Evolutionary conservation across 2,797 vertebrate species (phyloP).

Genomic region (Peromyscus melanophrys): DNA sequence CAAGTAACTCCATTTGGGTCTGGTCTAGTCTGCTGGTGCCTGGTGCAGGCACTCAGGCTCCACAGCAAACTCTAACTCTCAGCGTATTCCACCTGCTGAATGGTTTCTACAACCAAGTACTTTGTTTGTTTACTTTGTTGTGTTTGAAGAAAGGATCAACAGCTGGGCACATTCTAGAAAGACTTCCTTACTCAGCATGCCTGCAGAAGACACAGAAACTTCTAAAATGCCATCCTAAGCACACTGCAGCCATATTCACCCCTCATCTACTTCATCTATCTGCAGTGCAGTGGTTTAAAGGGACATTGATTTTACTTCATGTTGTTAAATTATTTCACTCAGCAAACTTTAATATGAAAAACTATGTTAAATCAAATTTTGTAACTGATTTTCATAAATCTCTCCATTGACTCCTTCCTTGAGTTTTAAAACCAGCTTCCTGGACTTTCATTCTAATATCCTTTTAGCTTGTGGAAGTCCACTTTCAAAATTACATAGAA

Average conservation of each 20-base stretch:
- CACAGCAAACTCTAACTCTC: background rate
- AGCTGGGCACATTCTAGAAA: background rate
- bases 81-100: background rate
- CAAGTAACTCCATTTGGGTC: background rate
- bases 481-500: conserved; percentile 48
- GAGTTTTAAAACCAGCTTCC: conserved; percentile 16
- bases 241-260: background rate
- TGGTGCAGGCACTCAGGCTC: background rate
- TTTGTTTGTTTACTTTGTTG: background rate
- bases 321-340: conserved; percentile 1
- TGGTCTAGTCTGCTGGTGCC: background rate
- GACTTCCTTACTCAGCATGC: background rate
- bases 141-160: background rate
- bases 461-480: background rate
- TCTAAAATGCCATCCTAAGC: background rate
- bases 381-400: background rate
- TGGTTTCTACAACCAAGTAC: background rate
- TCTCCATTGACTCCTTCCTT: background rate
- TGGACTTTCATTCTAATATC: background rate
- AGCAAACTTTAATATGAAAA: background rate
- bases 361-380: conserved; percentile 12
- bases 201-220: background rate
- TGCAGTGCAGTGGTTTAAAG: background rate
- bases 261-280: background rate
- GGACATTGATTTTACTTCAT: background rate